Evolutionary conservation across 2,797 vertebrate species (phyloP).

Genomic region (Amazona ochrocephala): DNA sequence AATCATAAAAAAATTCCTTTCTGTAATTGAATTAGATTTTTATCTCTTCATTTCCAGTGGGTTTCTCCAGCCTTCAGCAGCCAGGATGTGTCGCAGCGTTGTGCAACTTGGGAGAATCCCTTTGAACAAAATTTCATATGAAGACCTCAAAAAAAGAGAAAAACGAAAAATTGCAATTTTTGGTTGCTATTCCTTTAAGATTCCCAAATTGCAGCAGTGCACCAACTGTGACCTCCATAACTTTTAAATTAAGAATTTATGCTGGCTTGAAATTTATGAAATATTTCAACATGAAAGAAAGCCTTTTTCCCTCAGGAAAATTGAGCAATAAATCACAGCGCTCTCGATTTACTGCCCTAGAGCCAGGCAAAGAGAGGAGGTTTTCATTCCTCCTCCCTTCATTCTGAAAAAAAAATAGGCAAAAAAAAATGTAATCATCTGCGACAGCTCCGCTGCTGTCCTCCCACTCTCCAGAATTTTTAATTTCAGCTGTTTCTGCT

Average conservation of each 20-base stretch:
- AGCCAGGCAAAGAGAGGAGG: conserved; percentile 83
- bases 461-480: conserved; percentile 97
- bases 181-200: conserved; percentile 79
- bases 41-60: conserved; percentile 65
- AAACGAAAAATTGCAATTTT: conserved; percentile 51
- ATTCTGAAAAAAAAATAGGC: conserved; percentile 80
- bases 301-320: conserved; percentile 89
- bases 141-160: conserved; percentile 72
- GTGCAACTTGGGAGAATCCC: conserved; percentile 24
- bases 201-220: conserved; percentile 78
- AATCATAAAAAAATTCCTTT: background rate
- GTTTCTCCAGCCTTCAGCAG: conserved; percentile 39
- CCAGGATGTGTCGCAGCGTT: background rate
- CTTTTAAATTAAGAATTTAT: conserved; percentile 89
- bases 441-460: conserved; percentile 94
- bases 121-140: conserved; percentile 70
- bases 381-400: conserved; percentile 81
- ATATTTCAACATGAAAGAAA: conserved; percentile 89
- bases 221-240: conserved; percentile 85
- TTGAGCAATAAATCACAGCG: conserved; percentile 97
- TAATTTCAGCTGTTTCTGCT: conserved; percentile 99
- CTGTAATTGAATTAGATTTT: conserved; percentile 75
- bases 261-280: conserved; percentile 87
- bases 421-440: conserved; percentile 94
- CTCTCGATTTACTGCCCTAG: conserved; percentile 92